Evolutionary conservation across 2,797 vertebrate species (phyloP).

Genomic region (Hemibagrus guttatus): DNA sequence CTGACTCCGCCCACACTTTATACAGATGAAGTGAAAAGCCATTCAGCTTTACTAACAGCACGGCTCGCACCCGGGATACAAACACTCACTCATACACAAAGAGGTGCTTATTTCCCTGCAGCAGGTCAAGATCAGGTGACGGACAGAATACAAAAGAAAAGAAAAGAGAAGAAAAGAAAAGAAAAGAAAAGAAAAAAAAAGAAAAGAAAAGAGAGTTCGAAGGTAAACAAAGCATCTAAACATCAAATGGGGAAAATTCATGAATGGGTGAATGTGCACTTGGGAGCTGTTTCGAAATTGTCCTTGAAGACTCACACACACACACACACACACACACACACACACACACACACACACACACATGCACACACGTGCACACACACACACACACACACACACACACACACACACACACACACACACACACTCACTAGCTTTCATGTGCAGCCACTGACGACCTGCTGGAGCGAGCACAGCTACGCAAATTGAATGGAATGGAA

Average conservation of each 20-base stretch:
- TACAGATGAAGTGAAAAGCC: background rate
- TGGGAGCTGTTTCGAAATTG: constrained; percentile 14
- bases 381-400: background rate
- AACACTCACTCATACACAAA: background rate
- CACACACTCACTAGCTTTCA: constrained; percentile 3
- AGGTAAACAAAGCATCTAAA: background rate
- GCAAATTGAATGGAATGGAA: constrained; percentile 36
- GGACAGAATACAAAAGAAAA: background rate
- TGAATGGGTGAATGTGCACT: background rate
- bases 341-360: background rate
- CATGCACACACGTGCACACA: constrained; percentile 31
- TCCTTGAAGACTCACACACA: constrained; percentile 37
- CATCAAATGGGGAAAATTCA: background rate
- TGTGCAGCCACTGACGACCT: constrained; percentile 37
- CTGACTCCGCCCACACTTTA: background rate
- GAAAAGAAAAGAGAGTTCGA: background rate
- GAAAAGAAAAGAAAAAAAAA: background rate
- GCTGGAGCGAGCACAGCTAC: constrained; percentile 34
- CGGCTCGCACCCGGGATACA: background rate
- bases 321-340: constrained; percentile 33
- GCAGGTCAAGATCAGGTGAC: background rate
- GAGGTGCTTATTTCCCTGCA: background rate
- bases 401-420: background rate
- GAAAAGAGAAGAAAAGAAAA: background rate
- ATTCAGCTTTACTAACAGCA: background rate